Evolutionary conservation across 2,797 vertebrate species (phyloP).

Genomic region (Neomorphus geoffroyi): DNA sequence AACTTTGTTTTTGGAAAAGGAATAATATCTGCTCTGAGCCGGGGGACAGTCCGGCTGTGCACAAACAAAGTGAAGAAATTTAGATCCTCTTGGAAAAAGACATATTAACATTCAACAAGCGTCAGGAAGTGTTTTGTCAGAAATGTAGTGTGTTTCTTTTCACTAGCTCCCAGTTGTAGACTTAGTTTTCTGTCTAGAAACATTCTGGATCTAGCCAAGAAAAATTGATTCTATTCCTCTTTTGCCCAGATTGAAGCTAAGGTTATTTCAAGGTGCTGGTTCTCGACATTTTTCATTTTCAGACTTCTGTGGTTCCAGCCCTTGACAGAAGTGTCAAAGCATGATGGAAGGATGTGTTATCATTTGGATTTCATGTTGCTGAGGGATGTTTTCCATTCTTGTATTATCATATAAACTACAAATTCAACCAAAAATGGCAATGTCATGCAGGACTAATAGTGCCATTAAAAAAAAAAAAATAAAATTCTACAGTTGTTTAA

Average conservation of each 20-base stretch:
- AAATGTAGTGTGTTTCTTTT: not conserved
- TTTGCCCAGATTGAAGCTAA: not conserved
- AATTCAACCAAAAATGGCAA: conserved; percentile 49
- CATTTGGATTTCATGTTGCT: not conserved
- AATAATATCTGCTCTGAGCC: not conserved
- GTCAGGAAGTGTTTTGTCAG: not conserved
- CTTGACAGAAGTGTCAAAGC: not conserved
- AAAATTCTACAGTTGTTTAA: conserved; percentile 41
- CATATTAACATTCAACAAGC: not conserved
- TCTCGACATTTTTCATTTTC: not conserved
- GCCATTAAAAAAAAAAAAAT: conserved; percentile 60
- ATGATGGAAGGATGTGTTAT: not conserved
- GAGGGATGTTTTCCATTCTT: not conserved
- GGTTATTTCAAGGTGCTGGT: not conserved
- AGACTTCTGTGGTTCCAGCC: not conserved
- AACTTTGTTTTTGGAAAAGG: not conserved
- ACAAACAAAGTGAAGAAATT: not conserved
- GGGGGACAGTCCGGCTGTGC: not conserved
- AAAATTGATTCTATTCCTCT: not conserved
- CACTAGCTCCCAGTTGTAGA: not conserved
- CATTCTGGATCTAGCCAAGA: not conserved
- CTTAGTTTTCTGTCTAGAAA: not conserved
- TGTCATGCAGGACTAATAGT: conserved; percentile 45
- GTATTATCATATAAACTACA: conserved; percentile 41
- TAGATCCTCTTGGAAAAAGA: not conserved